phyloP scores from a whole-genome alignment of 2,113 vertebrate species.

The Microcebus murinus region DNA sequence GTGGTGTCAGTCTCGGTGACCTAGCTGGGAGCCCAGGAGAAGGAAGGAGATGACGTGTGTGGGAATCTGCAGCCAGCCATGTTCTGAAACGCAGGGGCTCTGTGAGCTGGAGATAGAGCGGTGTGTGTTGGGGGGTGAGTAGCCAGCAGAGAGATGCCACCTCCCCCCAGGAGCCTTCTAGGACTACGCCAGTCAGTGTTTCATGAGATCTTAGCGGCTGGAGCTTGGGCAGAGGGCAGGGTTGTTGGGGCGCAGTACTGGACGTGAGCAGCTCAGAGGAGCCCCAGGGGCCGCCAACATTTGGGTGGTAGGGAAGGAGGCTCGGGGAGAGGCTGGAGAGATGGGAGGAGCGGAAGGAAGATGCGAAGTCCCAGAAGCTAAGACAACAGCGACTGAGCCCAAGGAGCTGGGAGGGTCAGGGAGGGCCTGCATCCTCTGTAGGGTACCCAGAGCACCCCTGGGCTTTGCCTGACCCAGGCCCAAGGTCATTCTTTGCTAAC shows the following conservation, averaged over 20 bases:
- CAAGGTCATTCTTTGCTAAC: constrained; percentile 21
- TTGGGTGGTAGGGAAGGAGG: background rate
- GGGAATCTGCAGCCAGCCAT: background rate
- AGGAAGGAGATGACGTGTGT: background rate
- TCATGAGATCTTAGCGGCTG: background rate
- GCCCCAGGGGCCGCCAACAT: background rate
- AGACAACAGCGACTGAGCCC: background rate
- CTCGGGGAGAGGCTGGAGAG: background rate
- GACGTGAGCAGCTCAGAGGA: background rate
- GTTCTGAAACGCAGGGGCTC: background rate
- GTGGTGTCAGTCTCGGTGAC: background rate
- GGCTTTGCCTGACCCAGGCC: background rate
- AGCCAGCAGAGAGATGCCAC: background rate
- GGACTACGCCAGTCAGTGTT: background rate
- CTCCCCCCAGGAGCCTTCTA: background rate
- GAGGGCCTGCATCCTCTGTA: background rate
- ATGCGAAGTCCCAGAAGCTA: background rate
- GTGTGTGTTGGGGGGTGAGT: no score
- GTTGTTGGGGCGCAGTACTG: fast-evolving
- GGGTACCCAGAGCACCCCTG: background rate
- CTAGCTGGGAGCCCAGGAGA: background rate
- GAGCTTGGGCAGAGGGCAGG: fast-evolving
- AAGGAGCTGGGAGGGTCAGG: fast-evolving
- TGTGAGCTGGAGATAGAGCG: background rate
- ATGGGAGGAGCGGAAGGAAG: background rate